Conservation (phyloP, 2,113 vertebrate genomes). For the Nesoenas mayeri region DNA sequence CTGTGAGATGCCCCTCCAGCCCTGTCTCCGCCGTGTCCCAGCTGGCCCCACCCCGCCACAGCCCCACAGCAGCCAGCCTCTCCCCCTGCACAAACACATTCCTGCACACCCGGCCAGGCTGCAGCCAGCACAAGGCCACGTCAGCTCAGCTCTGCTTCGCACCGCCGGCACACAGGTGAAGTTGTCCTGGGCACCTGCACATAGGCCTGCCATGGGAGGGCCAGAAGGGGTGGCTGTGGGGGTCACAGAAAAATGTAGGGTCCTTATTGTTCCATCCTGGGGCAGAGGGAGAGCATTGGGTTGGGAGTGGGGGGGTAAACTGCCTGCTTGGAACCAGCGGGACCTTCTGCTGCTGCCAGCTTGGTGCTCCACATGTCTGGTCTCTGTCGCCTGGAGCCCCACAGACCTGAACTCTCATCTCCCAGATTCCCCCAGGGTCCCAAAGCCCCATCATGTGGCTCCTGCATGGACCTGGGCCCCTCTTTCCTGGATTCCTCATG, state of each 20-base stretch:
- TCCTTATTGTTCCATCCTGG: neutral
- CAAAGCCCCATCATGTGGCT: neutral
- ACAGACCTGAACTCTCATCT: neutral
- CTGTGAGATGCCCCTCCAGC: neutral
- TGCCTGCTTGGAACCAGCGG: neutral
- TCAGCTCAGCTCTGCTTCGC: constrained; percentile 45
- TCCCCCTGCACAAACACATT: constrained; percentile 68
- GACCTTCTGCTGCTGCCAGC: neutral
- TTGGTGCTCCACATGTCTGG: fast-evolving
- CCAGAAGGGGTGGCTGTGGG: neutral
- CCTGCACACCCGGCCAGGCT: constrained; percentile 1
- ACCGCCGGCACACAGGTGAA: neutral
- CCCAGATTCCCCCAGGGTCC: neutral
- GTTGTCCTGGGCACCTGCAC: neutral
- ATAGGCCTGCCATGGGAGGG: neutral
- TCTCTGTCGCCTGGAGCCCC: neutral
- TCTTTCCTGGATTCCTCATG: neutral
- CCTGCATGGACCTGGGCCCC: neutral
- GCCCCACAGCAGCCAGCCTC: constrained; percentile 14
- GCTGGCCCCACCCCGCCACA: neutral
- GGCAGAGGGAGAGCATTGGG: neutral
- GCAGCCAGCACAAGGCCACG: constrained; percentile 57
- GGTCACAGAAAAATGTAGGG: neutral
- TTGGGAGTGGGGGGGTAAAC: neutral
- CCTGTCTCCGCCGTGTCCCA: neutral